Base-by-base conservation (phyloP, 2,113 vertebrate genomes). In the Hyperoodon ampullatus region DNA sequence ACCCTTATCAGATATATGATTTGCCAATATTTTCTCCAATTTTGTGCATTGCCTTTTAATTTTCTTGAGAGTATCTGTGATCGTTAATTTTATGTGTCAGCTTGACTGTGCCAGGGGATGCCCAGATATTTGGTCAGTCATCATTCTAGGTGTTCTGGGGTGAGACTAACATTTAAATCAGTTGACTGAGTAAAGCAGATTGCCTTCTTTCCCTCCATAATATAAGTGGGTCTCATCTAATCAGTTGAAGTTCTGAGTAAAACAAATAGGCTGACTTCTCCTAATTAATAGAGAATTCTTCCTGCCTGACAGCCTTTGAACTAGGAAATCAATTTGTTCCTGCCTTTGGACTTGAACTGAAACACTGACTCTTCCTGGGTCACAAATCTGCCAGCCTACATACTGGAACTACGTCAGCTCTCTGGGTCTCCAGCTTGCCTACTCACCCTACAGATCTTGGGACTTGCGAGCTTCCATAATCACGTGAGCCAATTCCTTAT, bases 341-440 rank as follows among this genome's bases (percentile, higher is more conserved):
- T 71, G 77, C 16, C 24, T 88, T 53, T 6, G 4, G 39, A 72
- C n/a, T 83, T n/a, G 42, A 66, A 53, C 47, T 61, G 50, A 85
- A 89, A 75, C 42, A 78, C 28, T 23, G 78, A 28, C 14, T n/a
- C 87, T 93, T 94, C 42, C 55, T 97, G 39, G 88, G 61, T 39
- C 50, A 55, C 12, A 35, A 77, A 39, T 2, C 39, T 83, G 6
- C 30, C 84, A 55, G 8, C 19, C 21, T 74, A 89, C 93, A 44
- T 24, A 84, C 26, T 84, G 44, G 15, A 94, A n/a, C 23, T 26
- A 33, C 4, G 3, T 7, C 55, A 66, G 13, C 23, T 23, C 14
- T 71, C 33, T 70, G 18, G 10, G 35, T 44, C 33, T 74, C 8
- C 12, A 77, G 19, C 10, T 13, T 87, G 35, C 10, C 65, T 16